Evolutionary conservation across 2,888 invertebrate genomes (phyloP).

Genomic region (Drosophila fungiperda): DNA sequence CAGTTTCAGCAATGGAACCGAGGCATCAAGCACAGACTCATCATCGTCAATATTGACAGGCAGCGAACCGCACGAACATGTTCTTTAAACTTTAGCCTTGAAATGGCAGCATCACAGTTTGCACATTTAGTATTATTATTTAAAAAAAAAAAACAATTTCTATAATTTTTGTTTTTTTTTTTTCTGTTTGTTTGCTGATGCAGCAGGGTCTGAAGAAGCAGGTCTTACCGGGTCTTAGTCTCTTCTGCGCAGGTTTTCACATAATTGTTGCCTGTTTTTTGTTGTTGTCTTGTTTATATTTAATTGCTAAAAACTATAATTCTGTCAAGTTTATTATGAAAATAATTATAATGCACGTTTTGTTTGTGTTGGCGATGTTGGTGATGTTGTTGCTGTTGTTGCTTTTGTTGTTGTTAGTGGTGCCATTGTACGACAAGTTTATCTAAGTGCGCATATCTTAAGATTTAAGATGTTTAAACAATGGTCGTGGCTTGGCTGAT

Average conservation of each 20-base stretch:
- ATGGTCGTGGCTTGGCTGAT: slow-evolving; percentile 73
- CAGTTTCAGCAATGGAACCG: slow-evolving; percentile 45
- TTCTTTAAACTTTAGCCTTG: slow-evolving; percentile 81
- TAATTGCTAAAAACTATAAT: slow-evolving; percentile 82
- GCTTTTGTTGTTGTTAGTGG: slow-evolving; percentile 23
- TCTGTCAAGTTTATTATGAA: slow-evolving; percentile 82
- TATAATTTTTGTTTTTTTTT: slow-evolving; percentile 34
- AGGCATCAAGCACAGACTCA: slow-evolving; percentile 66
- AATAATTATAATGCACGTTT: slow-evolving; percentile 79
- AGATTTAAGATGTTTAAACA: slow-evolving; percentile 61
- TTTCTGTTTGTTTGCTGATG: slow-evolving; percentile 46
- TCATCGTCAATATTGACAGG: slow-evolving; percentile 81
- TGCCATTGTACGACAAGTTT: slow-evolving; percentile 73
- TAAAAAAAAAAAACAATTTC: slow-evolving; percentile 34
- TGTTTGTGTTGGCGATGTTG: slow-evolving; percentile 28
- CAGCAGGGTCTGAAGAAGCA: slow-evolving; percentile 62
- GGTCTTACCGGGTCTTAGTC: slow-evolving; percentile 56
- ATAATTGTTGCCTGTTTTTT: slow-evolving; percentile 72
- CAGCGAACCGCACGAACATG: slow-evolving; percentile 63
- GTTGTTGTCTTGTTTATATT: slow-evolving; percentile 68
- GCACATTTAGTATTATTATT: slow-evolving; percentile 68
- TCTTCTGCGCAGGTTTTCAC: slow-evolving; percentile 59
- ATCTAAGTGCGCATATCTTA: slow-evolving; percentile 79
- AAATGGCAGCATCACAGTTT: slow-evolving; percentile 62
- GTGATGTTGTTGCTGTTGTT: slow-evolving; percentile 28